Base-by-base conservation (phyloP, 2,113 vertebrate species). In the Chlorocebus sabaeus region DNA sequence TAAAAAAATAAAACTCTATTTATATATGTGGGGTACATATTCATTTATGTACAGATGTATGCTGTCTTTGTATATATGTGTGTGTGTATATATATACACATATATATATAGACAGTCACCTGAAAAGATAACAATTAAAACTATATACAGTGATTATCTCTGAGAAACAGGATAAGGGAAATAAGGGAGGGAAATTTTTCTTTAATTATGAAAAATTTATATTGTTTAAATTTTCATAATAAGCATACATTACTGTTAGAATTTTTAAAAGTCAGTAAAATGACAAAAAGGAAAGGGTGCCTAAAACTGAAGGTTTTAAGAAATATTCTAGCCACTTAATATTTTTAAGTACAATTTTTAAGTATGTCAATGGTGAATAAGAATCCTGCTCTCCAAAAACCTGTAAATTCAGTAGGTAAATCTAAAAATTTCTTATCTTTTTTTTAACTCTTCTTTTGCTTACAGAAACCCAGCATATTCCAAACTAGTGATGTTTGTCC, bases 381-480 rank as follows among this genome's bases (percentile, higher is more conserved):
- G 59, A 93, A 73, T 75, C 30, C 13, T 93, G 32, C 83, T 96
- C 22, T 94, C 55, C 43, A 59, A 89, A 38, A 93, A 84, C 18
- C 50, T 93, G 35, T 68, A 95, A 38, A 55, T 90, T 90, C 32
- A 68, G 35, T 57, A 55, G 14, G 23, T 55, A 20, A 83, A 55
- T 55, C 38, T 55, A 35, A 93, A 89, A 45, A 12, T 86, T 93
- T 83, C 87, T 95, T 72, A 61, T 85, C 59, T 64, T 23, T 93
- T 45, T 98, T 76, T 50, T 4, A 84, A 91, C 4, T 64, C 25
- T 93, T 97, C 52, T 20, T 92, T 97, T 82, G 84, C 72, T 97
- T 67, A 30, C 82, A 99, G 98, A 98, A 98, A 98, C 61, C 98
- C 98, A 87, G 78, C 89, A 20, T 94, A 98, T 93, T 98, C 97